Evolutionary conservation across 2,797 vertebrate genomes (phyloP).

Genomic region (Onychomys arenicola): DNA sequence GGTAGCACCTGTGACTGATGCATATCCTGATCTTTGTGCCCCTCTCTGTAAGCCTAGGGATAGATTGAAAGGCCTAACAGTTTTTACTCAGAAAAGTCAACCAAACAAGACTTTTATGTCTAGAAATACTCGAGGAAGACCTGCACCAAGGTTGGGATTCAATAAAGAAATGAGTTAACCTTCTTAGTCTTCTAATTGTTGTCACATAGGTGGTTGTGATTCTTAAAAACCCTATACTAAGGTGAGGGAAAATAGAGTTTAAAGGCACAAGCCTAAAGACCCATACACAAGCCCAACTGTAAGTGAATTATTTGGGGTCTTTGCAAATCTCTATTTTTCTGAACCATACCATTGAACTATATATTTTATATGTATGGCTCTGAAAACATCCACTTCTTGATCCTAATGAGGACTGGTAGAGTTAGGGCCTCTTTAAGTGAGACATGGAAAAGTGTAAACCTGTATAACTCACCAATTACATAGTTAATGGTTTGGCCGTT

Average conservation of each 20-base stretch:
- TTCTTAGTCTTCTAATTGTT: background rate
- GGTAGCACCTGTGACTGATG: background rate
- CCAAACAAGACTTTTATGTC: constrained; percentile 17
- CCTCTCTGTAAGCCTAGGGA: background rate
- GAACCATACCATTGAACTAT: background rate
- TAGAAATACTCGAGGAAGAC: background rate
- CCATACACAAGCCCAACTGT: background rate
- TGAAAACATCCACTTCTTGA: background rate
- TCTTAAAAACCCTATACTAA: background rate
- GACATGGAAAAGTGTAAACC: background rate
- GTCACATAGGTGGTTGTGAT: background rate
- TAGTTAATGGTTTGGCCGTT: background rate
- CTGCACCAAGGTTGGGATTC: constrained; percentile 30
- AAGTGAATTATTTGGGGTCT: background rate
- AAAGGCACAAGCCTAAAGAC: background rate
- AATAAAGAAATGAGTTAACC: constrained; percentile 14
- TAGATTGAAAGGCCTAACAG: background rate
- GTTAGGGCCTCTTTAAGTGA: background rate
- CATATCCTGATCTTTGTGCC: background rate
- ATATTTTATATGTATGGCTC: background rate
- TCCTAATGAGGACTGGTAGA: background rate
- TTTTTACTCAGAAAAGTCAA: background rate
- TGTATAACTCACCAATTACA: background rate
- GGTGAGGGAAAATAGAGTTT: background rate
- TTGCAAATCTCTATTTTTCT: constrained; percentile 34